These are phyloP conservation scores for Automeris io DNA, from an alignment of 2,888 invertebrate genomes.

Conservation along the genomic window DNA sequence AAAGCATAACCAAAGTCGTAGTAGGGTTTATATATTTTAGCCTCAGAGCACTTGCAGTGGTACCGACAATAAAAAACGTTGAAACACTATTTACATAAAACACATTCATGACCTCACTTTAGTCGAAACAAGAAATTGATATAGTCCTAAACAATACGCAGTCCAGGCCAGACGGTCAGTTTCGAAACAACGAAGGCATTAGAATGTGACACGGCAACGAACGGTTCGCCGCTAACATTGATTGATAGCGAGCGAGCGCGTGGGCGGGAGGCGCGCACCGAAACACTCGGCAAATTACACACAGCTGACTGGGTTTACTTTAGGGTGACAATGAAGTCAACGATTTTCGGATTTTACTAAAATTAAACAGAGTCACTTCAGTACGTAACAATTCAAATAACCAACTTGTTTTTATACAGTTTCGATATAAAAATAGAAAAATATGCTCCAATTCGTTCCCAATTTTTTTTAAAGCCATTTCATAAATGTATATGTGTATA, in stretches of 20 bases:
- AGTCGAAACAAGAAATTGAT: slow-evolving; percentile 25
- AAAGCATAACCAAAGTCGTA: too few species aligned
- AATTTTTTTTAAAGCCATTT: too few species aligned
- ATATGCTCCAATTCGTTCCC: too few species aligned
- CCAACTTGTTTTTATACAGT: too few species aligned
- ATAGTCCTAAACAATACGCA: slow-evolving; percentile 21
- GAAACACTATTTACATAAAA: background rate
- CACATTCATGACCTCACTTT: slow-evolving; percentile 2
- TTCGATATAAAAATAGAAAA: too few species aligned
- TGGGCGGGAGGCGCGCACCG: slow-evolving; percentile 52
- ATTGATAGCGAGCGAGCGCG: slow-evolving; percentile 54
- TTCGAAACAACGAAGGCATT: slow-evolving; percentile 56
- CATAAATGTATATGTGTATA: too few species aligned
- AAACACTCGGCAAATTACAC: slow-evolving; percentile 59
- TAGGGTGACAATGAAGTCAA: slow-evolving; percentile 7
- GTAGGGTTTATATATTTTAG: too few species aligned
- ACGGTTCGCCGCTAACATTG: slow-evolving; percentile 40
- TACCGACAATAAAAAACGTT: too few species aligned
- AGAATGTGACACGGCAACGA: slow-evolving; percentile 63
- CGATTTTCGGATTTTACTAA: too few species aligned
- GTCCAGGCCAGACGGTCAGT: slow-evolving; percentile 41
- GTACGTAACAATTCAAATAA: too few species aligned
- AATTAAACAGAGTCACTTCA: too few species aligned
- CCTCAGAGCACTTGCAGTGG: too few species aligned
- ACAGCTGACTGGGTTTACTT: slow-evolving; percentile 10